Conservation (phyloP, 1,140 invertebrate genomes). For the Cydia splendana region DNA sequence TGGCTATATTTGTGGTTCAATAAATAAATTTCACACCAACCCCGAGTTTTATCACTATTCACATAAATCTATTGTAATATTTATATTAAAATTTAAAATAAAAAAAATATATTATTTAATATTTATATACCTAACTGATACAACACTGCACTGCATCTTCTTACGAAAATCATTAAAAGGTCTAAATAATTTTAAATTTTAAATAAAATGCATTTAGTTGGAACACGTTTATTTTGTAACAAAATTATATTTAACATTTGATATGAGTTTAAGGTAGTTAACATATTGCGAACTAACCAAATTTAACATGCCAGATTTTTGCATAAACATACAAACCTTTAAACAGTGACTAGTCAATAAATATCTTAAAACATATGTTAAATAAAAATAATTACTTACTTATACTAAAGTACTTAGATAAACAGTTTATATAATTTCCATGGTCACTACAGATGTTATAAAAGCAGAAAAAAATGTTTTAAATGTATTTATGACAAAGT, state of each 20-base stretch:
- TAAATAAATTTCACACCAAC: neutral
- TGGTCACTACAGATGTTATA: no score
- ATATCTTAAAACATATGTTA: neutral
- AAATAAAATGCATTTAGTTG: slow-evolving; percentile 4
- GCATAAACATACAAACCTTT: neutral
- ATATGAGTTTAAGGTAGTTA: neutral
- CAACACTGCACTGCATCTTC: no score
- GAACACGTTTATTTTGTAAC: slow-evolving; percentile 27
- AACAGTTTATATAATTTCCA: no score
- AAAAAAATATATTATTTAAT: no score
- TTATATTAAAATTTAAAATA: no score
- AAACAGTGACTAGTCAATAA: neutral
- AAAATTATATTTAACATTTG: slow-evolving; percentile 19
- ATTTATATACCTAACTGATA: no score
- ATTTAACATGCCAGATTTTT: neutral
- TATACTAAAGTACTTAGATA: neutral
- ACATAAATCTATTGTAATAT: no score
- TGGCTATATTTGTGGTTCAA: neutral
- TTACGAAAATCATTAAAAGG: no score
- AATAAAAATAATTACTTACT: neutral
- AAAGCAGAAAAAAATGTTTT: no score
- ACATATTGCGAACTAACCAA: no score
- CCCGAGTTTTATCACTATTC: neutral
- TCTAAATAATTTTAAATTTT: neutral
- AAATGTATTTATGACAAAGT: no score